These are phyloP conservation scores for Camarhynchus parvulus DNA, from an alignment of 2,113 vertebrate species.

Conservation along the genomic window DNA sequence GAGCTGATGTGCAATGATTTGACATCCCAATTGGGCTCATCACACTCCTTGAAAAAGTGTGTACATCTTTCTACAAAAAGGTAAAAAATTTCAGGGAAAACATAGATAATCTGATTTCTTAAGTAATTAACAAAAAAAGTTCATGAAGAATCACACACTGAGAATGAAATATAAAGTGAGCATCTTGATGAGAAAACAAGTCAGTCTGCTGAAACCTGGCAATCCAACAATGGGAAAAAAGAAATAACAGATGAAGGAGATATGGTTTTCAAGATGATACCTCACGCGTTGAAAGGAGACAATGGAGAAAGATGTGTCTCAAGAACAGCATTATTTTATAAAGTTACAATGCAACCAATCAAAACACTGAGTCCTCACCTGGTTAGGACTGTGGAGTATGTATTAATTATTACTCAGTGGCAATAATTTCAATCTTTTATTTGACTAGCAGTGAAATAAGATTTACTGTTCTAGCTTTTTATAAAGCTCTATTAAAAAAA, in stretches of 20 bases:
- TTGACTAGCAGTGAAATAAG: not conserved
- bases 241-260: not conserved
- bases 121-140: not conserved
- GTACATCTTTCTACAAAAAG: not conserved
- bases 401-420: not conserved
- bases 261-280: not conserved
- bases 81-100: not conserved
- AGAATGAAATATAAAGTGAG: not conserved
- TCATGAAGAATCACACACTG: not conserved
- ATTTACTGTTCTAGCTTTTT: not conserved
- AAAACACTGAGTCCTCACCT: not conserved
- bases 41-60: not conserved
- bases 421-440: not conserved
- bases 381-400: not conserved
- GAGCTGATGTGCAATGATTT: not conserved
- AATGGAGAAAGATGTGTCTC: not conserved
- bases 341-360: not conserved
- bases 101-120: not conserved
- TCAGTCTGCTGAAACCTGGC: not conserved
- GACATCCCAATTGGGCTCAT: too few species aligned
- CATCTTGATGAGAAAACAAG: not conserved
- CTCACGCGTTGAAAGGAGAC: not conserved
- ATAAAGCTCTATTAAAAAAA: not conserved
- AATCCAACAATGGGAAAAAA: not conserved
- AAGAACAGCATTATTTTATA: not conserved